Percentiles rank a stretch among this genome's conserved stretches.
Conservation (phyloP, 2,888 invertebrate genomes). For the Volucella bombylans region DNA sequence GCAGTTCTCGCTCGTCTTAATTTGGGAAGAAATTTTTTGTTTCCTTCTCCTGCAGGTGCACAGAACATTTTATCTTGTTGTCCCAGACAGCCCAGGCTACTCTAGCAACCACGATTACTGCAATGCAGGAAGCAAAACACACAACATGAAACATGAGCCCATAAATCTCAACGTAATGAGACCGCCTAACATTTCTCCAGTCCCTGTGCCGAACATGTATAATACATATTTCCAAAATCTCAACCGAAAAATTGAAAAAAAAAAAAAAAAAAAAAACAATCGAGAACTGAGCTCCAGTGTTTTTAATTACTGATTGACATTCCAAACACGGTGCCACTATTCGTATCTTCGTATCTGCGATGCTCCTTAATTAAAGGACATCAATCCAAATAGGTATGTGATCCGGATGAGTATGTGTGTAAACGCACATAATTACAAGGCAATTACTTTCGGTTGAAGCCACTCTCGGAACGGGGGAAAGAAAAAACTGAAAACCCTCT, state of each 20-base stretch:
- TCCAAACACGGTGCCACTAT: slow-evolving; percentile 50
- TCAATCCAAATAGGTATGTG: slow-evolving; percentile 62
- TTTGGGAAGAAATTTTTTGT: slow-evolving; percentile 1
- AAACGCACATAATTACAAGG: slow-evolving; percentile 73
- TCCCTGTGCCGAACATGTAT: background rate
- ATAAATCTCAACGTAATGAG: slow-evolving; percentile 71
- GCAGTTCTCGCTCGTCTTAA: slow-evolving; percentile 21
- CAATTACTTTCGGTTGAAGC: slow-evolving; percentile 61
- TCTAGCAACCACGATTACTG: slow-evolving; percentile 32
- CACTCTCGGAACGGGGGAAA: slow-evolving; percentile 26
- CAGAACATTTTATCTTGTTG: slow-evolving; percentile 66
- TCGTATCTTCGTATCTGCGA: background rate
- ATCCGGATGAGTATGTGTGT: slow-evolving; percentile 67
- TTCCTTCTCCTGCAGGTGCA: slow-evolving; percentile 63
- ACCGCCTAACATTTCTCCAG: slow-evolving; percentile 26
- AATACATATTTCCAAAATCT: slow-evolving; percentile 52
- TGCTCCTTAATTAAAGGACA: slow-evolving; percentile 69
- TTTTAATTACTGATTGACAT: slow-evolving; percentile 71
- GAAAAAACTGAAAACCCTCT: slow-evolving; percentile 31
- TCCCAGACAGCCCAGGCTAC: slow-evolving; percentile 37
- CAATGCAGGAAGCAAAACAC: slow-evolving; percentile 66
- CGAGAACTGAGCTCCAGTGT: slow-evolving; percentile 8
- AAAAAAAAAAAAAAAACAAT: slow-evolving; percentile 28
- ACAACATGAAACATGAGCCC: slow-evolving; percentile 70
- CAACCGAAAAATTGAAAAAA: slow-evolving; percentile 37